Evolutionary conservation across 2,113 vertebrate genomes (phyloP), one percentile per base, ranked within the genome.

Genomic region (Cephalopterus ornatus): DNA sequence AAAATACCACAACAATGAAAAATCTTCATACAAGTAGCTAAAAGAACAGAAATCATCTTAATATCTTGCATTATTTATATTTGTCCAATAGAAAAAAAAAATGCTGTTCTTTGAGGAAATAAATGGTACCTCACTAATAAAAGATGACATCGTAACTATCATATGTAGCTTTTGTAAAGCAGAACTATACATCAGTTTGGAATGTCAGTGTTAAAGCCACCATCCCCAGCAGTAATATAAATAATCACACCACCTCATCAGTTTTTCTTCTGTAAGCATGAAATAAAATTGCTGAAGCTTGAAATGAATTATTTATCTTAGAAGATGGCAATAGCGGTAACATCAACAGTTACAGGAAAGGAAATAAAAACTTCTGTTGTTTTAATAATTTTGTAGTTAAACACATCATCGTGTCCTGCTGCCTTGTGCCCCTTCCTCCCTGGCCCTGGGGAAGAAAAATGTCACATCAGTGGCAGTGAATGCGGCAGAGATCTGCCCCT

Each of bases 221-320:
- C 17, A 33, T 72, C 73, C 68, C 56, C 32, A 94, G 30, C 21
- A 39, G 61, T 56, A 83, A 71, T 41, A 77, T 59, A 93, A 94
- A 87, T 56, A 55, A 70, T 79, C 76, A 68, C 26, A 92, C 5
- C 49, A 66, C 10, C 12, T 82, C 49, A 85, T 68, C 73, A 84
- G 28, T 39, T 84, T 94, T 91, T 88, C 35, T 21, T 78, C 23
- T 65, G 30, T 63, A 39, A 77, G 46, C 63, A 61, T 19, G 14
- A 91, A 94, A 89, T 82, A 85, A 89, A 89, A 86, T 68, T 73
- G 20, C 35, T 72, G 79, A 62, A 84, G 56, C 66, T 42, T 70
- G 35, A 95, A 87, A 58, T 73, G 47, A 67, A 61, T 86, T 79
- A 63, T 87, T 91, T 85, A 73, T 96, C 65, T 93, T 52, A 67